Conservation (phyloP, 2,113 vertebrate genomes). For the Peromyscus maniculatus region DNA sequence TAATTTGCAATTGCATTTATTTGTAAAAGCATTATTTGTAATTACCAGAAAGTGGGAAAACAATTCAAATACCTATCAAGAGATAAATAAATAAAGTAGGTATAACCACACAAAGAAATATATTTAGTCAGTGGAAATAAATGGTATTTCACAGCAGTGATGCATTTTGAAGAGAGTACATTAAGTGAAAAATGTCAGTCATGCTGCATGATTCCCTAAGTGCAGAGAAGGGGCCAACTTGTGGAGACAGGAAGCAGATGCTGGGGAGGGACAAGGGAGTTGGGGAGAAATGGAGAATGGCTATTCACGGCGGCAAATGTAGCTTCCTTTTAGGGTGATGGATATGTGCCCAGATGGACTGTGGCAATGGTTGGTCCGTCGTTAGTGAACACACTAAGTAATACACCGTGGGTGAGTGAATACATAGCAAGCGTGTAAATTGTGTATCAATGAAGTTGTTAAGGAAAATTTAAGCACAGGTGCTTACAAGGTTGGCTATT, state of each 20-base stretch:
- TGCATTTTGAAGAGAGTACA: not conserved
- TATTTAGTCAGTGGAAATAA: not conserved
- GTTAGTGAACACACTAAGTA: not conserved
- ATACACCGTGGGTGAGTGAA: not conserved
- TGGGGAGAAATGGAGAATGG: not conserved
- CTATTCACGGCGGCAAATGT: not conserved
- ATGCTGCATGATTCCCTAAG: not conserved
- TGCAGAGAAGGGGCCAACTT: not conserved
- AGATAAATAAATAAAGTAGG: not conserved
- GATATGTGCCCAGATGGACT: conserved; percentile 45
- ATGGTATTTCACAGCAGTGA: not conserved
- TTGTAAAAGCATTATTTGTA: not conserved
- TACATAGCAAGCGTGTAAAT: not conserved
- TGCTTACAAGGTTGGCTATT: not conserved
- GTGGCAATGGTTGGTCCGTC: not conserved
- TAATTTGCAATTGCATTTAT: not conserved
- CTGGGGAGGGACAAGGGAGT: not conserved
- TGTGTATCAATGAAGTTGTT: conserved; percentile 35
- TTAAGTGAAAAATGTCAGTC: not conserved
- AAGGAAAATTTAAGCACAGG: conserved; percentile 8
- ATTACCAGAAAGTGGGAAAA: not conserved
- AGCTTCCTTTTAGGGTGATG: conserved; percentile 16
- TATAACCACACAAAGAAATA: not conserved
- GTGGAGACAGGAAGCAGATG: not conserved
- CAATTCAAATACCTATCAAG: not conserved